These are phyloP conservation scores for Agapostemon virescens DNA, from an alignment of 2,888 invertebrate species.

Conservation along the genomic window DNA sequence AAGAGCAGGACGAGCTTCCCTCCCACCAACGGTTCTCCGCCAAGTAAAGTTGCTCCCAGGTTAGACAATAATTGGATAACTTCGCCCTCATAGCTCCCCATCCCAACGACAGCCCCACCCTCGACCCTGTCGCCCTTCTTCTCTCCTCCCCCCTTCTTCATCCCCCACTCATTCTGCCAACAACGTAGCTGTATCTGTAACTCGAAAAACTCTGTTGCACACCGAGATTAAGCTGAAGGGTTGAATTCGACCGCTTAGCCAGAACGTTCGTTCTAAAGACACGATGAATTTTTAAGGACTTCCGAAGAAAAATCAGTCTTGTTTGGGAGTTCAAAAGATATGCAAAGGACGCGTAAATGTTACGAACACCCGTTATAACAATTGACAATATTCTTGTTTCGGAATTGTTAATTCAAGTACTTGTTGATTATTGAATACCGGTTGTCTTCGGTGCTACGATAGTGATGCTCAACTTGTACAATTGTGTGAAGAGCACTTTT, in stretches of 20 bases:
- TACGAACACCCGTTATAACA: too few species aligned
- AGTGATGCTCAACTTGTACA: too few species aligned
- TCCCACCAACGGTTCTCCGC: slow-evolving; percentile 69
- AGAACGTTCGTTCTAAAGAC: slow-evolving; percentile 54
- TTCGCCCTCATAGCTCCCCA: slow-evolving; percentile 76
- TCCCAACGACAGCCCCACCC: slow-evolving; percentile 63
- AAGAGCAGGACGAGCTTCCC: slow-evolving; percentile 63
- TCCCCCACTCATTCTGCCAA: slow-evolving; percentile 64
- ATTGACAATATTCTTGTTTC: too few species aligned
- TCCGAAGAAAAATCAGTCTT: too few species aligned
- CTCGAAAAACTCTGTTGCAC: slow-evolving; percentile 73
- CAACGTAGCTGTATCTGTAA: slow-evolving; percentile 50
- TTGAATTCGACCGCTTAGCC: slow-evolving; percentile 67
- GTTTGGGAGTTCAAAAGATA: too few species aligned
- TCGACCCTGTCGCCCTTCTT: slow-evolving; percentile 67
- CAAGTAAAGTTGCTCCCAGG: slow-evolving; percentile 79
- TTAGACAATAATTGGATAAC: slow-evolving; percentile 81
- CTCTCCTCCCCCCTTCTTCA: slow-evolving; percentile 53
- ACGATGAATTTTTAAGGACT: slow-evolving; percentile 56
- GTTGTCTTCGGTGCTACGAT: too few species aligned
- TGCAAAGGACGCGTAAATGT: too few species aligned
- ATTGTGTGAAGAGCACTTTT: too few species aligned
- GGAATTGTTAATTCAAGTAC: too few species aligned
- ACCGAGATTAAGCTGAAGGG: slow-evolving; percentile 74
- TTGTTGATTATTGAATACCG: too few species aligned